These are phyloP conservation scores for Spodoptera litura DNA, from an alignment of 1,140 invertebrate genomes.

Conservation along the genomic window DNA sequence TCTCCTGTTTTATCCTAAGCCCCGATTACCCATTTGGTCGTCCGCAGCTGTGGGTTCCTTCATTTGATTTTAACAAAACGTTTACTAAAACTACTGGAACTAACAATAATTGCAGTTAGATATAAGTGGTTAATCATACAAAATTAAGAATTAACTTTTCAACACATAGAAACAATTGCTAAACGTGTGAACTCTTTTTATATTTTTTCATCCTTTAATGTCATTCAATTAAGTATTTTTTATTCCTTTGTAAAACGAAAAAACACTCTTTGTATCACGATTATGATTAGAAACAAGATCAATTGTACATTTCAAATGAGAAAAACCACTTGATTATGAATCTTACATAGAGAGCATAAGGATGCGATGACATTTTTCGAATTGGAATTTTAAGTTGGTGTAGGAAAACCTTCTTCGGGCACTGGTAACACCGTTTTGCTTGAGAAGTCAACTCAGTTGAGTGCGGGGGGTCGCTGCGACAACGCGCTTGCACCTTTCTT, in stretches of 20 bases:
- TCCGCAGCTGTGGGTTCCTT: too few species aligned
- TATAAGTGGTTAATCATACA: not conserved
- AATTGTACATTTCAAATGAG: not conserved
- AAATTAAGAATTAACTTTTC: constrained; percentile 50
- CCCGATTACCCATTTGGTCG: too few species aligned
- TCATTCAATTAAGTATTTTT: constrained; percentile 56
- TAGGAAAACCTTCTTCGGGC: constrained; percentile 62
- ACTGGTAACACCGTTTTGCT: constrained; percentile 56
- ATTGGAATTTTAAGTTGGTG: constrained; percentile 4
- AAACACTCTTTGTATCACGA: constrained; percentile 69
- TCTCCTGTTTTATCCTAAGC: too few species aligned
- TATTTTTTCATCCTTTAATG: constrained; percentile 56
- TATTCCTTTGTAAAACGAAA: constrained; percentile 57
- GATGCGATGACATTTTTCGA: not conserved
- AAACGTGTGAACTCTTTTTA: constrained; percentile 62
- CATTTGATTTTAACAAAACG: too few species aligned
- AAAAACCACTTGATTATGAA: not conserved
- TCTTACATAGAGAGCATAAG: constrained; percentile 13
- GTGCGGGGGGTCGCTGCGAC: constrained; percentile 52
- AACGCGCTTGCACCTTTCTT: constrained; percentile 51
- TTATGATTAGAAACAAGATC: constrained; percentile 42
- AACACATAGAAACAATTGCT: constrained; percentile 30
- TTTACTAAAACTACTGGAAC: too few species aligned
- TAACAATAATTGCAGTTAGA: too few species aligned
- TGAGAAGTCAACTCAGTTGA: constrained; percentile 53